Percentiles rank a stretch among this genome's conserved stretches.
Conservation (phyloP, 2,113 vertebrate genomes). For the Cyprinodon brontotheroides region DNA sequence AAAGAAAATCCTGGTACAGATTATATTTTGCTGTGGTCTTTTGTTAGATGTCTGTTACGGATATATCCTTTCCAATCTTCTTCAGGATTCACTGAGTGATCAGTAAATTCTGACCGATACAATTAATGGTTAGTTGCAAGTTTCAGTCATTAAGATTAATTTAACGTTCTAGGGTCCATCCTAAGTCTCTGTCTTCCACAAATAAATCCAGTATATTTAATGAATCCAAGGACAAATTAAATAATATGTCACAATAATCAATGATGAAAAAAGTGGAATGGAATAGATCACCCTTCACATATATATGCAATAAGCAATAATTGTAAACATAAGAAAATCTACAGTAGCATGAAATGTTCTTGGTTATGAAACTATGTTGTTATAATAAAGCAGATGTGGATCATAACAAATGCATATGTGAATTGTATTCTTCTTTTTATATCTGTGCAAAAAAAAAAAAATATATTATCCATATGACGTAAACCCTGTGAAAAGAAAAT, state of each 20-base stretch:
- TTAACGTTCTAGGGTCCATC: not conserved
- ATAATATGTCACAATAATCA: not conserved
- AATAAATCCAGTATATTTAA: not conserved
- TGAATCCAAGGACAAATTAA: not conserved
- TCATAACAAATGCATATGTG: not conserved
- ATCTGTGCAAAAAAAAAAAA: too few relatives aligned
- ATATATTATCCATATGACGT: too few relatives aligned
- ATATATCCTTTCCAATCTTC: not conserved
- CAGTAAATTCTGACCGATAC: not conserved
- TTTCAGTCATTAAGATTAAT: not conserved
- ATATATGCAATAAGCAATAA: not conserved
- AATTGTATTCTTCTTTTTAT: too few relatives aligned
- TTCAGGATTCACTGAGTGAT: not conserved
- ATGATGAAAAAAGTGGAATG: not conserved
- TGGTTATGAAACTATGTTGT: not conserved
- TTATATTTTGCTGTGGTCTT: constrained; percentile 1
- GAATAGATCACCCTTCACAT: not conserved
- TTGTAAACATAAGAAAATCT: not conserved
- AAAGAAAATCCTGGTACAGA: constrained; percentile 1
- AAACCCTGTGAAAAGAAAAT: not conserved
- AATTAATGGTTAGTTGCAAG: not conserved
- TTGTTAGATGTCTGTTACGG: not conserved
- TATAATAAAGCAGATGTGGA: not conserved
- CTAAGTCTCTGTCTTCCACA: not conserved
- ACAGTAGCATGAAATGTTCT: not conserved